These are phyloP conservation scores for Brenthis daphne DNA, from an alignment of 2,888 invertebrate genomes.

Conservation along the genomic window DNA sequence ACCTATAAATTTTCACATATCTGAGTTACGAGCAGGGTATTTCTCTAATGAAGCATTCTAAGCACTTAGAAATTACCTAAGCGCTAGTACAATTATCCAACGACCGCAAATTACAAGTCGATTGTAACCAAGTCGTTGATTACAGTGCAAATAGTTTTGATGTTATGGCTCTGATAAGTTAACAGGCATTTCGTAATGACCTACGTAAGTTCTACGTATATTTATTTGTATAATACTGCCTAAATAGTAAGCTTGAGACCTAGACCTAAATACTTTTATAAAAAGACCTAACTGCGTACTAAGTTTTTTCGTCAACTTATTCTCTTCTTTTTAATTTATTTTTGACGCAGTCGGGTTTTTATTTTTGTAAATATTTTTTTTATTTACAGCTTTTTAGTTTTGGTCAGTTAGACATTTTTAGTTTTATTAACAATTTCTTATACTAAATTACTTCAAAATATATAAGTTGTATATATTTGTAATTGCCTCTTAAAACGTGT, in stretches of 20 bases:
- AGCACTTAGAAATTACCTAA: conserved; percentile 41
- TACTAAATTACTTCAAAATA: too few relatives aligned
- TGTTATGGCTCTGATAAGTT: conserved; percentile 11
- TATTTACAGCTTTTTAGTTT: too few relatives aligned
- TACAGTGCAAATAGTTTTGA: conserved; percentile 17
- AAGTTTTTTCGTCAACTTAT: too few relatives aligned
- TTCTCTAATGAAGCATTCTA: conserved; percentile 30
- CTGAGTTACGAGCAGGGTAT: conserved; percentile 16
- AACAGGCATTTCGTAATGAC: conserved; percentile 1
- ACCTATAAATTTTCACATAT: conserved; percentile 21
- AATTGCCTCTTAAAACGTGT: too few relatives aligned
- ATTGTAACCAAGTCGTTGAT: conserved; percentile 36
- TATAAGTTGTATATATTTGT: too few relatives aligned
- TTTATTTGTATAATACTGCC: not conserved
- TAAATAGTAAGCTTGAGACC: not conserved
- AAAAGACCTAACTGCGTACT: too few relatives aligned
- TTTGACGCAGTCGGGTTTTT: too few relatives aligned
- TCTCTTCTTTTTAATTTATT: too few relatives aligned
- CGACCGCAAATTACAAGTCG: conserved; percentile 43
- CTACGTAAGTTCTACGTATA: not conserved
- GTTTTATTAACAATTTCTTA: too few relatives aligned
- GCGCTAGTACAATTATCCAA: conserved; percentile 40
- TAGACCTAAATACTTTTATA: not conserved
- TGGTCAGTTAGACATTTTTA: too few relatives aligned
- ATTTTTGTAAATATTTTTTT: too few relatives aligned